phyloP scores from a whole-genome alignment of 2,888 invertebrate species.

The Raillietiella orientalis region DNA sequence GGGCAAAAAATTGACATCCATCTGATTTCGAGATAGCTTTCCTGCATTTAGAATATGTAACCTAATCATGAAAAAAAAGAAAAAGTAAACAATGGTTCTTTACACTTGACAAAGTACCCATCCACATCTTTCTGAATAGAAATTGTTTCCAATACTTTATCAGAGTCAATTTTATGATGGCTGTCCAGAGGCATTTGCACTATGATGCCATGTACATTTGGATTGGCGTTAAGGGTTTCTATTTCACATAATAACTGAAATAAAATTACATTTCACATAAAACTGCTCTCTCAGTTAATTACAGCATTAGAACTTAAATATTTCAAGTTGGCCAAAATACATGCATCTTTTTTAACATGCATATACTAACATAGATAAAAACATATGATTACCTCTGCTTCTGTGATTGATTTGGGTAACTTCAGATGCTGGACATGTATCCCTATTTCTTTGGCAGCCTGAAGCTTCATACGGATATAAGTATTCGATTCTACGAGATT shows the following conservation, averaged over 20 bases:
- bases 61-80: constrained; percentile 20
- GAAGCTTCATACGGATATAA: constrained; percentile 84
- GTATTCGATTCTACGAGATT: constrained; percentile 89
- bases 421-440: constrained; percentile 45
- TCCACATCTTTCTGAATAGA: constrained; percentile 76
- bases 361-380: too few species aligned
- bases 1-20: constrained; percentile 50
- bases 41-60: constrained; percentile 81
- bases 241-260: constrained; percentile 31
- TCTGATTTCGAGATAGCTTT: constrained; percentile 54
- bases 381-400: constrained; percentile 44
- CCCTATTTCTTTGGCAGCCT: constrained; percentile 66
- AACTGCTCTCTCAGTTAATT: too few species aligned
- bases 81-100: too few species aligned
- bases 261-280: constrained; percentile 5
- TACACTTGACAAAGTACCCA: constrained; percentile 33
- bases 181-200: constrained; percentile 86
- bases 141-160: constrained; percentile 56
- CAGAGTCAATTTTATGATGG: constrained; percentile 43
- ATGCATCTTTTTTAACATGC: too few species aligned
- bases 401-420: constrained; percentile 42
- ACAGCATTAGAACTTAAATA: too few species aligned
- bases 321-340: too few species aligned
- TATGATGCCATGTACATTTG: constrained; percentile 66
- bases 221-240: constrained; percentile 42